Evolutionary conservation across 2,797 vertebrate genomes (phyloP).

Genomic region (Dallia pectoralis): DNA sequence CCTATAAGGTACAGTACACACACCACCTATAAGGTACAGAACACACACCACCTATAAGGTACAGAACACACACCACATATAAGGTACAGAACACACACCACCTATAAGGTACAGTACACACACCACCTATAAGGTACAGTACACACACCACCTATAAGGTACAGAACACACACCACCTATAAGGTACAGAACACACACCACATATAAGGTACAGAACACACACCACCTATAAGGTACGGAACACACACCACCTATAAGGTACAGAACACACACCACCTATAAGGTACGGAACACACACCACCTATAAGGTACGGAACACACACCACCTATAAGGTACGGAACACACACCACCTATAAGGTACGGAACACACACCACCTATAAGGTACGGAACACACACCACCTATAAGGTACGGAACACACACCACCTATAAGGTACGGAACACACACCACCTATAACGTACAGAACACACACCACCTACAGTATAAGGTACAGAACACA

Average conservation of each 20-base stretch:
- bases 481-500: too few relatives aligned
- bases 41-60: slow-evolving; percentile 82
- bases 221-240: background rate
- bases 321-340: too few relatives aligned
- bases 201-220: slow-evolving; percentile 76
- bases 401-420: too few relatives aligned
- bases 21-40: too few relatives aligned
- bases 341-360: slow-evolving; percentile 82
- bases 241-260: too few relatives aligned
- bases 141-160: background rate
- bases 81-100: background rate
- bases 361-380: background rate
- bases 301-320: background rate
- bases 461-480: background rate
- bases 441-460: background rate
- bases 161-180: background rate
- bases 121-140: slow-evolving; percentile 79
- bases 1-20: background rate
- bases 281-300: slow-evolving; percentile 67
- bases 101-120: too few relatives aligned
- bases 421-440: slow-evolving; percentile 79
- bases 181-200: too few relatives aligned
- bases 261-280: slow-evolving; percentile 75
- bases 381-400: background rate
- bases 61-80: background rate